Evolutionary conservation across 2,888 invertebrate species (phyloP).

Genomic region (Macroteleia sp.): DNA sequence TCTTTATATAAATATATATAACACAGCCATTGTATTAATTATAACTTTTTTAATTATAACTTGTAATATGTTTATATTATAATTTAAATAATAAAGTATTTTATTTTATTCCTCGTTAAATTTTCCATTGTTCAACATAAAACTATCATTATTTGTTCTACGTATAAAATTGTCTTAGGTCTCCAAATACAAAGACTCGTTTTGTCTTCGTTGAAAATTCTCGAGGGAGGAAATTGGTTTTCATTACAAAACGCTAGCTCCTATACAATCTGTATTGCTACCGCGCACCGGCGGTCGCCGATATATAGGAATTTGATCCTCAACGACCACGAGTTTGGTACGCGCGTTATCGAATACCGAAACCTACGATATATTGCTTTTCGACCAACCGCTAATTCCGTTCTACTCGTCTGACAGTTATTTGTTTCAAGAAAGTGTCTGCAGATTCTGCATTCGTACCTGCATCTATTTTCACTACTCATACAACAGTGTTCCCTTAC

Average conservation of each 20-base stretch:
- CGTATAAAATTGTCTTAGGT: slow-evolving; percentile 19
- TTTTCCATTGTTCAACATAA: too few relatives aligned
- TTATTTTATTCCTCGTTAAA: too few relatives aligned
- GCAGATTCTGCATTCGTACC: slow-evolving; percentile 51
- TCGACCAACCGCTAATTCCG: slow-evolving; percentile 68
- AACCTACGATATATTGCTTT: slow-evolving; percentile 72
- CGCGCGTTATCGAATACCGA: slow-evolving; percentile 69
- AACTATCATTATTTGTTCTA: too few relatives aligned
- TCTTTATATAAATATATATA: too few relatives aligned
- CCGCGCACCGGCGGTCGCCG: slow-evolving; percentile 70
- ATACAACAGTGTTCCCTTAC: slow-evolving; percentile 45
- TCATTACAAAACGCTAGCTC: slow-evolving; percentile 70
- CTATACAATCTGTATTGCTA: slow-evolving; percentile 69
- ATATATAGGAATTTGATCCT: slow-evolving; percentile 77
- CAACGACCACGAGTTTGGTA: slow-evolving; percentile 68
- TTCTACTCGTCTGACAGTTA: slow-evolving; percentile 69
- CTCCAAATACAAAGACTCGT: neutral
- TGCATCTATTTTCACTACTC: slow-evolving; percentile 48
- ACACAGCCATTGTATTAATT: too few relatives aligned
- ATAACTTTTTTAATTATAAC: too few relatives aligned
- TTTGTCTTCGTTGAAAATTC: slow-evolving; percentile 26
- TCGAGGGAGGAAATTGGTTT: slow-evolving; percentile 55
- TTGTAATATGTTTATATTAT: too few relatives aligned
- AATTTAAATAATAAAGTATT: too few relatives aligned
- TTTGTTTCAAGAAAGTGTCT: slow-evolving; percentile 67